phyloP scores from a whole-genome alignment of 1,140 invertebrate genomes.

The Drosophila rufa region DNA sequence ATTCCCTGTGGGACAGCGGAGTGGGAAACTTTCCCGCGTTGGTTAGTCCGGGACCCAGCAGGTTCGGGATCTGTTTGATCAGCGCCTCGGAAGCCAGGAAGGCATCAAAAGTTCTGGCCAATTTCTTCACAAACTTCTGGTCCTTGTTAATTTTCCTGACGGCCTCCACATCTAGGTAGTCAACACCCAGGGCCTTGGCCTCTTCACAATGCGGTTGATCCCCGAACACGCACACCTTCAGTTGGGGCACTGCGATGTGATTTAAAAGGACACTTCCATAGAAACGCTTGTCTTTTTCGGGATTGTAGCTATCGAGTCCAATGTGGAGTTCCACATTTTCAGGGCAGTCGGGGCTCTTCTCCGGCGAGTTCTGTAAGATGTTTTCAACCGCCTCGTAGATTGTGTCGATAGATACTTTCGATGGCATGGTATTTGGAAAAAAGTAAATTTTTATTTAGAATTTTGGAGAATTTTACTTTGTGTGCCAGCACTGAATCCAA shows the following conservation, averaged over 20 bases:
- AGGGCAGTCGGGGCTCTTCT: not conserved
- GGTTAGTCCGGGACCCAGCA: constrained; percentile 1
- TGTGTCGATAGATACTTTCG: constrained; percentile 3
- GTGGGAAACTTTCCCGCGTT: constrained; percentile 19
- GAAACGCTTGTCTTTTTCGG: not conserved
- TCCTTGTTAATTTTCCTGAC: not conserved
- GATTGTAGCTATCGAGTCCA: constrained; percentile 18
- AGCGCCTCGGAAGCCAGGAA: constrained; percentile 18
- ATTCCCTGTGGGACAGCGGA: constrained; percentile 11
- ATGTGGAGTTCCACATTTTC: constrained; percentile 22
- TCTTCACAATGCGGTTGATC: constrained; percentile 17
- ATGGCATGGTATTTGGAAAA: not conserved
- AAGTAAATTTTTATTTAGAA: not conserved
- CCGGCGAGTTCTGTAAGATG: not conserved
- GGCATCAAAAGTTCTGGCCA: constrained; percentile 7
- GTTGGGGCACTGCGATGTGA: constrained; percentile 18
- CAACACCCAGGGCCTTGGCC: constrained; percentile 12
- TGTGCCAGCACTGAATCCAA: not conserved
- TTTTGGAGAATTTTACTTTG: not conserved
- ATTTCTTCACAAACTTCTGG: constrained; percentile 6
- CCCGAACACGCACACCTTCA: constrained; percentile 17
- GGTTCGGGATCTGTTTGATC: constrained; percentile 7
- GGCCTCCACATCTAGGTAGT: constrained; percentile 2
- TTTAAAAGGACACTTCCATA: constrained; percentile 15
- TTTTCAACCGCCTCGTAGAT: constrained; percentile 1